Base-by-base conservation (phyloP, 2,888 invertebrate genomes). In the Unio delphinus region DNA sequence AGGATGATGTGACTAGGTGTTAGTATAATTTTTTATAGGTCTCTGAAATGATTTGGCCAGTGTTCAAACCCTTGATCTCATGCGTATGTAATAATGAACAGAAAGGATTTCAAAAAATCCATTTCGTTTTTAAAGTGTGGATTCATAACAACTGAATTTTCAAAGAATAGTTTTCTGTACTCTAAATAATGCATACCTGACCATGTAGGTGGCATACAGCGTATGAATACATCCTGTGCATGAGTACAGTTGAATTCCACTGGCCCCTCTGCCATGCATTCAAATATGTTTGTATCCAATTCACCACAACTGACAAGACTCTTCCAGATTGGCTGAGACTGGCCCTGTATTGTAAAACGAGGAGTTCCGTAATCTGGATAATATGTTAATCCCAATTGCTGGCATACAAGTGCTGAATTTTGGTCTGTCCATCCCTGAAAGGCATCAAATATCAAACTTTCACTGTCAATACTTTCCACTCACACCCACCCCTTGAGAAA, bases 321-420 rank as follows among this genome's bases (percentile, higher is more conserved):
- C 89, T 87, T 83, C 74, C 87, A 76, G 75, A 90, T 89, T 1
- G 89, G 87, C 66, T 85, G 75, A 1, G 64, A 28, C 0, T 94
- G 92, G 0, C 95, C 95, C 5, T 95, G 94, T 23, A 56, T 92
- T 92, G 0, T 65, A 30, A 94, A 92, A 86, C 95, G 95, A 80
- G 97, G 91, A 76, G 93, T 34, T 96, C 98, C 97, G 90, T 97
- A 95, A 79, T 95, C 93, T 0, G 97, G 97, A 90, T 99, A 97
- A 23, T 98, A 92, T 0, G 95, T 95, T 74, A 96, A 92, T 0
- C 99, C 99, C 75, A 99, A 91, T 90, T 99, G 98, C 90, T 98
- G 95, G 86, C 99, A 99, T 1, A 96, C 97, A 64, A 99, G 91
- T 0, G 97, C 96, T 0, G 99, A 97, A 86, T 96, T 95, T 61